Evolutionary conservation across 1,140 invertebrate species (phyloP).

Genomic region (Drosophila sturtevanti): DNA sequence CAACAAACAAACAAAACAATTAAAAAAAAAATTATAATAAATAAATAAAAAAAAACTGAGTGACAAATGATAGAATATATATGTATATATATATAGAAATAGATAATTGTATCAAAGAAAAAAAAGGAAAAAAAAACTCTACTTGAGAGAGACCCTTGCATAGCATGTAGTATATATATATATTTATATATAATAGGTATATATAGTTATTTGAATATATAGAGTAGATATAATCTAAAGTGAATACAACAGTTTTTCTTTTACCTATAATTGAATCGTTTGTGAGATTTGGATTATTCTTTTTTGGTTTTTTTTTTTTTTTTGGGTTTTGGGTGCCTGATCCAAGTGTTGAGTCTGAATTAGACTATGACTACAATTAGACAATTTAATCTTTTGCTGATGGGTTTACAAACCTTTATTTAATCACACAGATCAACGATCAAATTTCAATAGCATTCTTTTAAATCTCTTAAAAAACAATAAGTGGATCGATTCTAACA

Average conservation of each 20-base stretch:
- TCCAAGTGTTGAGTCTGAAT: constrained; percentile 33
- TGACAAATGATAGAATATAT: constrained; percentile 39
- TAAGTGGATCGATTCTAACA: neutral
- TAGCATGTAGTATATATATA: constrained; percentile 53
- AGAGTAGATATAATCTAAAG: constrained; percentile 64
- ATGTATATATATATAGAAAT: neutral
- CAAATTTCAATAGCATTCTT: neutral
- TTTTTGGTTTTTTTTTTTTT: neutral
- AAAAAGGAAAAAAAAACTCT: constrained; percentile 36
- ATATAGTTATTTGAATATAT: constrained; percentile 25
- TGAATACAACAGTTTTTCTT: constrained; percentile 56
- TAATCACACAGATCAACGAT: neutral
- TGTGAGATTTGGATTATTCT: constrained; percentile 22
- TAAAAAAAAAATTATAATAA: constrained; percentile 33
- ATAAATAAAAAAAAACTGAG: constrained; percentile 48
- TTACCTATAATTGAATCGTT: constrained; percentile 31
- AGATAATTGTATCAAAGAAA: neutral
- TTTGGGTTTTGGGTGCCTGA: constrained; percentile 15
- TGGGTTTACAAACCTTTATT: constrained; percentile 3
- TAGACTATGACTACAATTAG: constrained; percentile 30
- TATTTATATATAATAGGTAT: constrained; percentile 40
- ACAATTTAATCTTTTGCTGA: constrained; percentile 13
- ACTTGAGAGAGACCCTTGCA: constrained; percentile 67
- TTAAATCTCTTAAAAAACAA: neutral
- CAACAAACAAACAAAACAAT: constrained; percentile 32